phyloP scores from a whole-genome alignment of 2,113 vertebrate genomes.

The Chamaea fasciata region DNA sequence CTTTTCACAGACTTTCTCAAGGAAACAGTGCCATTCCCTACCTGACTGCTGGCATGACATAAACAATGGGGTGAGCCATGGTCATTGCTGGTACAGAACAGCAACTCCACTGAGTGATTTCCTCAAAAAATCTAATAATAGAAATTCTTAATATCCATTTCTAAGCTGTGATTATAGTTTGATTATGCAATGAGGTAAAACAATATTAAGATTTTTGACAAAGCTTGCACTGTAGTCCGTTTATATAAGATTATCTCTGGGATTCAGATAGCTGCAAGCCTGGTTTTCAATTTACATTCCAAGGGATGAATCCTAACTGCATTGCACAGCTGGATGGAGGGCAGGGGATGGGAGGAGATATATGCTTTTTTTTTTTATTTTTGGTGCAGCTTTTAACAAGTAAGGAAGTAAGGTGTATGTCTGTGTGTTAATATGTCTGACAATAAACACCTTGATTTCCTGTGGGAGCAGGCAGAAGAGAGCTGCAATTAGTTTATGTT shows the following conservation, averaged over 20 bases:
- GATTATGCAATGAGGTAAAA: constrained; percentile 25
- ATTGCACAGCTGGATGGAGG: not conserved
- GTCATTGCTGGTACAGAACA: not conserved
- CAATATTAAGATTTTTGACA: constrained; percentile 1
- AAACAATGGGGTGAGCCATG: not conserved
- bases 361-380: not conserved
- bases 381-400: not conserved
- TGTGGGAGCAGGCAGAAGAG: not conserved
- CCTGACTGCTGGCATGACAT: not conserved
- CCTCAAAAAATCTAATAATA: not conserved
- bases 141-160: not conserved
- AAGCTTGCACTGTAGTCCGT: not conserved
- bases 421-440: not conserved
- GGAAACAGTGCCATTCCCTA: not conserved
- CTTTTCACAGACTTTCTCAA: not conserved
- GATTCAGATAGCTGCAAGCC: constrained; percentile 1
- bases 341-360: not conserved
- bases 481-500: not conserved
- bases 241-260: constrained; percentile 37
- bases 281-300: constrained; percentile 17
- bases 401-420: not conserved
- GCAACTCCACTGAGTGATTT: not conserved
- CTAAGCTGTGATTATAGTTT: not conserved
- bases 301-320: not conserved
- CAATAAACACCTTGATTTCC: not conserved